Percentiles rank a stretch among this genome's conserved stretches.
Conservation (phyloP, 2,797 vertebrate genomes). For the Chaenodraco wilsoni region DNA sequence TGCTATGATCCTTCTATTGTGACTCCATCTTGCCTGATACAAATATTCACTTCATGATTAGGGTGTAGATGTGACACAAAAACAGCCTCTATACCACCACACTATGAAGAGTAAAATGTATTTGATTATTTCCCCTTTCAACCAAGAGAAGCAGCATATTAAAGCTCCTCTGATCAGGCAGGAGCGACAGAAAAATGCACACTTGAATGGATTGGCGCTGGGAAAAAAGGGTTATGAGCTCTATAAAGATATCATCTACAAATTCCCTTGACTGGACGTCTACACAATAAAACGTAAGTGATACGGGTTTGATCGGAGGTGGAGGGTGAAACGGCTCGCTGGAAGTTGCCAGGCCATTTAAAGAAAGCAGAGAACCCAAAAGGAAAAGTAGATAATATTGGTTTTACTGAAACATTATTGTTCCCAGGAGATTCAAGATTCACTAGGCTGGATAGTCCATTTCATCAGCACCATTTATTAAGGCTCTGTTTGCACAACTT, state of each 20-base stretch:
- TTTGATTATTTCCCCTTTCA: constrained; percentile 47
- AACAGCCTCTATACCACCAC: constrained; percentile 17
- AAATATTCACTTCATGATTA: constrained; percentile 51
- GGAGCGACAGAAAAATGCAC: constrained; percentile 44
- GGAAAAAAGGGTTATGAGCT: constrained; percentile 9
- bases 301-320: constrained; percentile 59
- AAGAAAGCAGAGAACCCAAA: constrained; percentile 31
- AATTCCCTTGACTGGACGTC: constrained; percentile 46
- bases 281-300: constrained; percentile 56
- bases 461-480: not conserved
- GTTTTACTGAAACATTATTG: constrained; percentile 29
- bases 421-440: constrained; percentile 8
- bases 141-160: constrained; percentile 39
- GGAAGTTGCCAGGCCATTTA: constrained; percentile 21
- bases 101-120: constrained; percentile 17
- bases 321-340: constrained; percentile 41
- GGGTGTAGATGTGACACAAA: constrained; percentile 23
- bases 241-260: constrained; percentile 57
- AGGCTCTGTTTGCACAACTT: not conserved
- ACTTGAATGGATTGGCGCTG: constrained; percentile 39
- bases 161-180: constrained; percentile 40
- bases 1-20: constrained; percentile 43
- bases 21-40: constrained; percentile 41
- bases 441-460: not conserved
- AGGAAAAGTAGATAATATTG: constrained; percentile 15